phyloP scores from a whole-genome alignment of 2,888 invertebrate genomes.

The Polietes domitor region DNA sequence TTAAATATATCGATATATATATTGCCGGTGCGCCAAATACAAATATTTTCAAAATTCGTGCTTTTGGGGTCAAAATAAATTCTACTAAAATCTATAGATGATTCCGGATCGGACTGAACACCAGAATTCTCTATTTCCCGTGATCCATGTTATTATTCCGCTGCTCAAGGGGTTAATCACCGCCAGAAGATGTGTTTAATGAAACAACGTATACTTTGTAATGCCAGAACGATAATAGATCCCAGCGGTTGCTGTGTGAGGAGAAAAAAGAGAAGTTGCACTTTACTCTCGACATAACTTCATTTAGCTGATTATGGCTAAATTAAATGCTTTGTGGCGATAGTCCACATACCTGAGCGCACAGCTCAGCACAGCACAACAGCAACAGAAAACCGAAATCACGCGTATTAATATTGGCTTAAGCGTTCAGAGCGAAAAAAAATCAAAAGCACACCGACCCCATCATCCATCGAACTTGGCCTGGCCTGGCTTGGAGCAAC shows the following conservation, averaged over 20 bases:
- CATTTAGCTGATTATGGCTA: constrained; percentile 40
- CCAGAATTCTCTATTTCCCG: too few relatives aligned
- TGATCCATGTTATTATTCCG: too few relatives aligned
- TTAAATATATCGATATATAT: too few relatives aligned
- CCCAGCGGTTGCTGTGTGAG: not conserved
- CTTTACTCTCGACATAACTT: constrained; percentile 24
- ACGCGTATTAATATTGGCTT: not conserved
- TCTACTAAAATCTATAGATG: too few relatives aligned
- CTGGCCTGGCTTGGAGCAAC: not conserved
- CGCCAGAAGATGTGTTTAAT: too few relatives aligned
- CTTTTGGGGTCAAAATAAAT: too few relatives aligned
- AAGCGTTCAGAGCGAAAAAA: constrained; percentile 30
- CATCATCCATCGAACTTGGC: not conserved
- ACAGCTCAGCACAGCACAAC: not conserved
- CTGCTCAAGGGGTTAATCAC: too few relatives aligned
- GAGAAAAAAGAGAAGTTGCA: not conserved
- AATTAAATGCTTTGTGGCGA: constrained; percentile 17
- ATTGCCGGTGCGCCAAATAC: too few relatives aligned
- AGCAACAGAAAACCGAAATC: not conserved
- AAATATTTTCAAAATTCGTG: too few relatives aligned
- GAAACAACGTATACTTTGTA: not conserved
- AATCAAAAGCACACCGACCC: constrained; percentile 25
- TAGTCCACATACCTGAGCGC: too few relatives aligned
- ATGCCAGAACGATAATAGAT: not conserved
- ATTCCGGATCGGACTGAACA: too few relatives aligned